Conservation (phyloP, 2,797 vertebrate genomes). For the Gobionotothen gibberifrons region DNA sequence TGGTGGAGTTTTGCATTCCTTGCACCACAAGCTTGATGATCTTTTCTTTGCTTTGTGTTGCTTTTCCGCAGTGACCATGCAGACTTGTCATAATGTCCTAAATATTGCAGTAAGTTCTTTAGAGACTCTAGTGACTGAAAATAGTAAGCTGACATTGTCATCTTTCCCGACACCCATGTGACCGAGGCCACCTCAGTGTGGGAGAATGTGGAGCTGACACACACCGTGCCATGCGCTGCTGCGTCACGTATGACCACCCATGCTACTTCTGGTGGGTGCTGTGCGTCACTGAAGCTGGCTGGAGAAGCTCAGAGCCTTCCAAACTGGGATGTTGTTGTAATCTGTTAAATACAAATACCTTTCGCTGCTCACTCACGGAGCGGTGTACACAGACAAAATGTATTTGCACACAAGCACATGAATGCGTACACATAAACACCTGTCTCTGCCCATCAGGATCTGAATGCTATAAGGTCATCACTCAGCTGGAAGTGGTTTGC, state of each 20-base stretch:
- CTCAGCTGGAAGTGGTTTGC: conserved; percentile 39
- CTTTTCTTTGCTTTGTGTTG: background rate
- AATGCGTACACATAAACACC: conserved; percentile 51
- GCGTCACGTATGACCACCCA: conserved; percentile 59
- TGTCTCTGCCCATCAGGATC: conserved; percentile 50
- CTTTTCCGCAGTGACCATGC: conserved; percentile 14
- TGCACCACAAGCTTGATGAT: conserved; percentile 25
- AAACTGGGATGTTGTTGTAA: conserved; percentile 50
- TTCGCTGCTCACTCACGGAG: conserved; percentile 35
- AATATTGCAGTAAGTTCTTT: conserved; percentile 24
- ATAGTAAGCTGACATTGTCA: conserved; percentile 20
- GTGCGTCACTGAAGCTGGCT: conserved; percentile 73
- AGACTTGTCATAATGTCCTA: conserved; percentile 1
- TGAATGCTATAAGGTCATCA: conserved; percentile 10
- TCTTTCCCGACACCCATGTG: conserved; percentile 36
- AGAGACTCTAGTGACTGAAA: conserved; percentile 4
- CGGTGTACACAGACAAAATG: conserved; percentile 28
- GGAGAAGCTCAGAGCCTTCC: conserved; percentile 38
- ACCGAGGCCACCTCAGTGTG: conserved; percentile 43
- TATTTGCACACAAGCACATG: conserved; percentile 57
- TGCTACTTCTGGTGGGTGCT: conserved; percentile 52
- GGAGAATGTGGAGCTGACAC: conserved; percentile 43
- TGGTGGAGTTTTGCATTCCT: conserved; percentile 51
- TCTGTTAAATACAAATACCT: conserved; percentile 47
- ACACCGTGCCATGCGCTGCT: conserved; percentile 37